Evolutionary conservation across 2,113 vertebrate species (phyloP).

Genomic region (Platichthys stellatus): DNA sequence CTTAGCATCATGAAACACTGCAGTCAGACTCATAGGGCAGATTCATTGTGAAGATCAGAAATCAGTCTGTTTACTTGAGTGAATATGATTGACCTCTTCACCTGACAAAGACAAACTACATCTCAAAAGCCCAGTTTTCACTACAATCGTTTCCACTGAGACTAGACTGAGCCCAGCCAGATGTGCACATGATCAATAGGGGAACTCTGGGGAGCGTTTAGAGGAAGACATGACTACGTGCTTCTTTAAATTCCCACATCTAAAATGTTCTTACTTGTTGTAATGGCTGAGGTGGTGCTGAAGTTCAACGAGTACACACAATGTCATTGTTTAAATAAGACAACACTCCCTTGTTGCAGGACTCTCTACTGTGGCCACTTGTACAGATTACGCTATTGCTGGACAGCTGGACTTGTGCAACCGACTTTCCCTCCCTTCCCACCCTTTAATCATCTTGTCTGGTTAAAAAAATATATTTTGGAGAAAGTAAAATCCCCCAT

Average conservation of each 20-base stretch:
- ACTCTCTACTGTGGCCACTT: constrained; percentile 5
- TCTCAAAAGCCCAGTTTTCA: neutral
- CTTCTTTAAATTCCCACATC: neutral
- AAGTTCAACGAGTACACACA: neutral
- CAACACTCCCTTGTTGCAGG: neutral
- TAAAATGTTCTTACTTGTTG: neutral
- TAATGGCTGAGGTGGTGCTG: neutral
- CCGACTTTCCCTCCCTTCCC: constrained; percentile 22
- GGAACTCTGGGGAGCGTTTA: neutral
- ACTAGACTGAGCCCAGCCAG: neutral
- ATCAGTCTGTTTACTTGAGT: neutral
- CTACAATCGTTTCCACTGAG: neutral
- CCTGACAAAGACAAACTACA: neutral
- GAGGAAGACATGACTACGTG: neutral
- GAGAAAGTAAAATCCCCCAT: constrained; percentile 40
- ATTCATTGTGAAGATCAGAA: constrained; percentile 8
- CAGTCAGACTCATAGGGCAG: neutral
- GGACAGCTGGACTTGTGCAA: constrained; percentile 53
- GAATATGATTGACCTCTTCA: neutral
- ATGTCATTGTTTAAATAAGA: constrained; percentile 13
- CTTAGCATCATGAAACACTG: neutral
- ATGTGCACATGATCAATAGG: neutral
- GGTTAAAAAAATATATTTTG: constrained; percentile 28
- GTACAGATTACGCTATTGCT: constrained; percentile 32
- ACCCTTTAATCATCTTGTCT: constrained; percentile 57